These are phyloP conservation scores for Omphaloscelis lunosa DNA, from an alignment of 2,888 invertebrate species.

Conservation along the genomic window DNA sequence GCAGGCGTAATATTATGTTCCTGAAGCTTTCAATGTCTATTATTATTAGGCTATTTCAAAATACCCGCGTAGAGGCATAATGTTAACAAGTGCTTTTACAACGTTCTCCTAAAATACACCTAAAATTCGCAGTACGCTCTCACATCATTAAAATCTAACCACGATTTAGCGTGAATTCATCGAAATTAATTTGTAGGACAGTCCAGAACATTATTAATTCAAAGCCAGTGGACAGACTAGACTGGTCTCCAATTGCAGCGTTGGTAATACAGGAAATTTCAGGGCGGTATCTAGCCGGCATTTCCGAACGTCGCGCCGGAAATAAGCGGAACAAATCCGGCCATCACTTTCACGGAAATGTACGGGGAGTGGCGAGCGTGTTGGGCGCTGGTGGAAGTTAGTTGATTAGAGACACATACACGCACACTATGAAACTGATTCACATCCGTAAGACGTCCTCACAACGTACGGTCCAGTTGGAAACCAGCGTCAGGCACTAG, in stretches of 20 bases:
- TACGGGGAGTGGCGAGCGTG: conserved; percentile 48
- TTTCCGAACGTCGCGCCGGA: conserved; percentile 73
- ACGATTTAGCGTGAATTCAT: conserved; percentile 16
- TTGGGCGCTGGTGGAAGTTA: background rate
- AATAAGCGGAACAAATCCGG: conserved; percentile 77
- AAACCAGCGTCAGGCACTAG: no score
- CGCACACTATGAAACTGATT: no score
- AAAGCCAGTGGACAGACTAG: conserved; percentile 61
- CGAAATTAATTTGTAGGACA: conserved; percentile 41
- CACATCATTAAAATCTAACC: conserved; percentile 29
- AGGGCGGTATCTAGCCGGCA: conserved; percentile 64
- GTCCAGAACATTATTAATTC: conserved; percentile 62
- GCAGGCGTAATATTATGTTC: background rate
- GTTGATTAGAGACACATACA: background rate
- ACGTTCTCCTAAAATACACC: background rate
- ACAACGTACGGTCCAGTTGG: no score
- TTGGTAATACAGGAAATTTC: conserved; percentile 71
- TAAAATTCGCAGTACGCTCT: background rate
- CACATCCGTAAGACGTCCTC: no score
- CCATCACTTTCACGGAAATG: conserved; percentile 65
- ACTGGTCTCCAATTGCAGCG: conserved; percentile 60
- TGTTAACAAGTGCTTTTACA: background rate
- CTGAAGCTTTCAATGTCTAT: background rate
- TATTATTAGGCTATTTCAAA: background rate
- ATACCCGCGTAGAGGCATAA: no score